Percentiles rank a stretch among this genome's conserved stretches.
Conservation (phyloP, 2,888 invertebrate genomes). For the Atethmia centrago region DNA sequence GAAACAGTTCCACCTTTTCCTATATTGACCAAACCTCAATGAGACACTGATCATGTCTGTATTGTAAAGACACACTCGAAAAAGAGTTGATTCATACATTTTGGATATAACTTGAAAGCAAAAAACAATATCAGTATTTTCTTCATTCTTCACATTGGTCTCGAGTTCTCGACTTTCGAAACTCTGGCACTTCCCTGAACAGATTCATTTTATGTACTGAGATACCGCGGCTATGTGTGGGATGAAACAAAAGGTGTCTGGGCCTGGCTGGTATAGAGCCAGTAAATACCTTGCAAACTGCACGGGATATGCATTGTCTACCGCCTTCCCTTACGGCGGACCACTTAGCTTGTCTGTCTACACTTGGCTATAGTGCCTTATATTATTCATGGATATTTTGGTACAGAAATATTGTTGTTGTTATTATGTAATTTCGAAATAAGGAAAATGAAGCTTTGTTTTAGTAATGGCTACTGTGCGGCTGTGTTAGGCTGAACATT, state of each 20-base stretch:
- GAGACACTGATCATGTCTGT: background rate
- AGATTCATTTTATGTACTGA: slow-evolving; percentile 50
- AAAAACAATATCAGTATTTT: background rate
- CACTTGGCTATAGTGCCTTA: slow-evolving; percentile 15
- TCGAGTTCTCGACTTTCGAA: slow-evolving; percentile 11
- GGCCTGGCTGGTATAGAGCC: slow-evolving; percentile 62
- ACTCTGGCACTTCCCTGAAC: slow-evolving; percentile 34
- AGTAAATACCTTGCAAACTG: slow-evolving; percentile 69
- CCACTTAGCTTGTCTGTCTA: slow-evolving; percentile 53
- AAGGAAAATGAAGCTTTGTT: slow-evolving; percentile 5
- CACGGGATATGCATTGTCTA: slow-evolving; percentile 76
- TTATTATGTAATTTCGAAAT: background rate
- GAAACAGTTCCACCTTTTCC: background rate
- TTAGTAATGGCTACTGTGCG: no score
- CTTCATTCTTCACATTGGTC: slow-evolving; percentile 29
- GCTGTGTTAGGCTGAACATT: no score
- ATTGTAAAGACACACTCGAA: background rate
- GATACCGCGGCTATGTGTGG: slow-evolving; percentile 49
- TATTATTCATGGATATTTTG: slow-evolving; percentile 40
- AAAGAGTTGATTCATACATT: background rate
- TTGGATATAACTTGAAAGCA: background rate
- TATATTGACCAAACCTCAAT: background rate
- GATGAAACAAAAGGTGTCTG: slow-evolving; percentile 76
- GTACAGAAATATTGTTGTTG: background rate
- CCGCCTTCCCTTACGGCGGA: slow-evolving; percentile 71